phyloP scores from a whole-genome alignment of 1,140 invertebrate genomes.

The Cryptotermes secundus region DNA sequence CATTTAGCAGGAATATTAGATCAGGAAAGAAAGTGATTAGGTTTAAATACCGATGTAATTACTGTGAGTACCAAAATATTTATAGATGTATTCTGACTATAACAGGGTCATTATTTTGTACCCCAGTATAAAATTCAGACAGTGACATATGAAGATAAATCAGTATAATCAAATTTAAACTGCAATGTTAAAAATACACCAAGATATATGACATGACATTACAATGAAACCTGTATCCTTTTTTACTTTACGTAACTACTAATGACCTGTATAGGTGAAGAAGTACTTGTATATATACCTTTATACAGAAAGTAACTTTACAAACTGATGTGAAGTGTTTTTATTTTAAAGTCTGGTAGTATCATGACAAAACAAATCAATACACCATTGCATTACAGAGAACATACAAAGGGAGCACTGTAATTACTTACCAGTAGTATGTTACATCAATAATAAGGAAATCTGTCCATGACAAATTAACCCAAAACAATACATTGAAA shows the following conservation, averaged over 20 bases:
- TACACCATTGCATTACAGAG: neutral
- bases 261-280: too few relatives aligned
- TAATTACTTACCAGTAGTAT: neutral
- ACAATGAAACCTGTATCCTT: slow-evolving; percentile 16
- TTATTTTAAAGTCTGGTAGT: neutral
- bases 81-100: neutral
- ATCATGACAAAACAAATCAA: neutral
- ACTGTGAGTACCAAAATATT: neutral
- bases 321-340: neutral
- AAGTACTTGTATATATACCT: neutral
- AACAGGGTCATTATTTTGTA: neutral
- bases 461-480: neutral
- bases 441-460: neutral
- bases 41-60: slow-evolving; percentile 14
- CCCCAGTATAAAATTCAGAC: neutral
- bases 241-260: neutral
- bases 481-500: neutral
- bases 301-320: neutral
- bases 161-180: neutral
- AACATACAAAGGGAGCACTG: neutral
- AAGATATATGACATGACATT: neutral
- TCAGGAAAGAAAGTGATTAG: slow-evolving; percentile 17
- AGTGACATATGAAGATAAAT: neutral
- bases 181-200: neutral
- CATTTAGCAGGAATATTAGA: slow-evolving; percentile 17